These are phyloP conservation scores for Trialeurodes vaporariorum DNA, from an alignment of 1,140 invertebrate genomes.

Conservation along the genomic window DNA sequence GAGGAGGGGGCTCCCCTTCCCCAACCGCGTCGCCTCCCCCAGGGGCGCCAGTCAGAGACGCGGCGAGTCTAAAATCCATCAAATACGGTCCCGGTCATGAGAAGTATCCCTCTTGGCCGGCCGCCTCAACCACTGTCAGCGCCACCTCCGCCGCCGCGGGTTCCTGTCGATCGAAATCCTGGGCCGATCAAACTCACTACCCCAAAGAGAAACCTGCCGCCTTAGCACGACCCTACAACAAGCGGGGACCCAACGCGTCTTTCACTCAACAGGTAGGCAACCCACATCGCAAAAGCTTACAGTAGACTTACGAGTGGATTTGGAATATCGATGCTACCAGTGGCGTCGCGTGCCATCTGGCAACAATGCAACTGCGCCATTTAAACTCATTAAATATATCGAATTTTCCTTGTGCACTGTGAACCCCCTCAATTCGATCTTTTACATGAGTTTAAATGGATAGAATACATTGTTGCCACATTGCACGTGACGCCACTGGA, in stretches of 20 bases:
- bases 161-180: constrained; percentile 53
- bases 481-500: too few relatives aligned
- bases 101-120: constrained; percentile 68
- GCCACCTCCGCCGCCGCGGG: constrained; percentile 32
- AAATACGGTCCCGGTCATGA: constrained; percentile 49
- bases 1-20: not conserved
- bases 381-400: too few relatives aligned
- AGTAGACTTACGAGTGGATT: too few relatives aligned
- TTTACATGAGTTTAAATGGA: too few relatives aligned
- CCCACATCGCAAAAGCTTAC: too few relatives aligned
- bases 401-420: too few relatives aligned
- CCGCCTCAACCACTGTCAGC: not conserved
- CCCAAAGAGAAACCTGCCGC: constrained; percentile 52
- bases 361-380: too few relatives aligned
- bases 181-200: constrained; percentile 59
- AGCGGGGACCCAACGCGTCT: constrained; percentile 46
- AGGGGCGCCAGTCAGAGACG: constrained; percentile 49
- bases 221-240: constrained; percentile 53
- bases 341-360: too few relatives aligned
- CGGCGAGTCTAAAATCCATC: constrained; percentile 50
- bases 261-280: constrained; percentile 50
- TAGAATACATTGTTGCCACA: too few relatives aligned
- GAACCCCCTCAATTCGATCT: too few relatives aligned
- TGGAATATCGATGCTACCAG: too few relatives aligned
- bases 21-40: constrained; percentile 2